A percentile compares a stretch with the other conserved stretches of the same genome.
Evolutionary conservation across 1,140 invertebrate genomes (phyloP).

Genomic region (Leucophenga varia): DNA sequence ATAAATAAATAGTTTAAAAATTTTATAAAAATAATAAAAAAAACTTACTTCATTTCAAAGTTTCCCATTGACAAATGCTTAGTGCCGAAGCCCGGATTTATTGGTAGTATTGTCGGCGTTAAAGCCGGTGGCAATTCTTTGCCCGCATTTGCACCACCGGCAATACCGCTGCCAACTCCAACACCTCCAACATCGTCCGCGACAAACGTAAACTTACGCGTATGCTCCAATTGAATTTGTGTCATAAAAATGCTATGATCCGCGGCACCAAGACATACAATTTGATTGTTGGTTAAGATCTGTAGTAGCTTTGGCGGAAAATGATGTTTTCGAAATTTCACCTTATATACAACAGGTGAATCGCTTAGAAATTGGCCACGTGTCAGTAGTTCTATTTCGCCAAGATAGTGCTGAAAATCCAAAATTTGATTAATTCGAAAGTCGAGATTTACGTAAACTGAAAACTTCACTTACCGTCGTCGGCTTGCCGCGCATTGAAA

Average conservation of each 20-base stretch:
- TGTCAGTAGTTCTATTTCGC: conserved; percentile 48
- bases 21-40: too few species aligned
- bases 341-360: conserved; percentile 40
- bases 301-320: conserved; percentile 47
- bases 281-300: conserved; percentile 41
- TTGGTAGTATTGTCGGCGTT: conserved; percentile 3
- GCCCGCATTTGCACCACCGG: conserved; percentile 11
- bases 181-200: conserved; percentile 18
- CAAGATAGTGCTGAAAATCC: conserved; percentile 38
- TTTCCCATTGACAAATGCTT: too few species aligned
- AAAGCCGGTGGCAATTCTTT: conserved; percentile 10
- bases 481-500: conserved; percentile 51
- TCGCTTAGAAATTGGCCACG: conserved; percentile 36
- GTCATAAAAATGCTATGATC: conserved; percentile 52
- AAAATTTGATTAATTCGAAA: neutral
- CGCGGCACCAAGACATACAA: conserved; percentile 42
- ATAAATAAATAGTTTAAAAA: too few species aligned
- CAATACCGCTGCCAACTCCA: conserved; percentile 1
- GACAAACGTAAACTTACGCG: conserved; percentile 44
- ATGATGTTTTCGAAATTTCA: conserved; percentile 45
- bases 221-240: conserved; percentile 50
- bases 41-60: too few species aligned
- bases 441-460: too few species aligned
- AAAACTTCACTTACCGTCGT: conserved; percentile 32
- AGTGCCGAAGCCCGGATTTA: too few species aligned